phyloP scores from a whole-genome alignment of 2,888 invertebrate species.

The Aethes cnicana region DNA sequence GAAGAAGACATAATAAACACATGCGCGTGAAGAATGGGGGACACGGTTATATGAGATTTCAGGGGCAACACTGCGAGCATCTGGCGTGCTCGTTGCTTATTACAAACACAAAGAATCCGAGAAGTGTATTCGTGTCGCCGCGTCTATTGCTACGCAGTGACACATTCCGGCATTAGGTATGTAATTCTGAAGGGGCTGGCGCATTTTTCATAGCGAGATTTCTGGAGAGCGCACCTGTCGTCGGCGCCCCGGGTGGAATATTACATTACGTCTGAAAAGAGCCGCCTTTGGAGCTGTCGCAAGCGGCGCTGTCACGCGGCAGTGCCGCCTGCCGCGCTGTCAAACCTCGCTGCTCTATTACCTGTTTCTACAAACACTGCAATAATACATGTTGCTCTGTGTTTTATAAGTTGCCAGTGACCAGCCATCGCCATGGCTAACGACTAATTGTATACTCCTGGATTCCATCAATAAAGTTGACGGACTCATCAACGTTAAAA shows the following conservation, averaged over 20 bases:
- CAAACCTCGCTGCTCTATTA: slow-evolving; percentile 13
- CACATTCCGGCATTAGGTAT: slow-evolving; percentile 67
- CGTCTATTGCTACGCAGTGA: slow-evolving; percentile 55
- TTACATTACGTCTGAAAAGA: slow-evolving; percentile 70
- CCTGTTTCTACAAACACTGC: neutral
- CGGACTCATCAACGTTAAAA: too few relatives aligned
- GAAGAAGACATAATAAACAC: slow-evolving; percentile 70
- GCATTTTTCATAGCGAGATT: slow-evolving; percentile 75
- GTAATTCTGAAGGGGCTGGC: slow-evolving; percentile 60
- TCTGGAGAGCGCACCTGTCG: slow-evolving; percentile 69
- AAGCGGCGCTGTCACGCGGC: slow-evolving; percentile 37
- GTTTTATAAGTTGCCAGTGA: too few relatives aligned
- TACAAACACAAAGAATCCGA: slow-evolving; percentile 70
- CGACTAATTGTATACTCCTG: too few relatives aligned
- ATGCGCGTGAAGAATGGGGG: slow-evolving; percentile 59
- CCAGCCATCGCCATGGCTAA: too few relatives aligned
- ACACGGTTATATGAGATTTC: slow-evolving; percentile 49
- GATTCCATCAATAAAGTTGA: too few relatives aligned
- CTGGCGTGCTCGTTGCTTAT: slow-evolving; percentile 65
- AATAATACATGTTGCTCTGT: neutral
- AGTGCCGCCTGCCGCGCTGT: slow-evolving; percentile 38
- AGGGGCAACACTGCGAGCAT: slow-evolving; percentile 45
- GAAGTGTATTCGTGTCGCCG: slow-evolving; percentile 49
- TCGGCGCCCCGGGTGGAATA: slow-evolving; percentile 63
- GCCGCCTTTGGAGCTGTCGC: slow-evolving; percentile 35